Conservation (phyloP, 2,797 vertebrate genomes). For the Acestrorhynchus altus region DNA sequence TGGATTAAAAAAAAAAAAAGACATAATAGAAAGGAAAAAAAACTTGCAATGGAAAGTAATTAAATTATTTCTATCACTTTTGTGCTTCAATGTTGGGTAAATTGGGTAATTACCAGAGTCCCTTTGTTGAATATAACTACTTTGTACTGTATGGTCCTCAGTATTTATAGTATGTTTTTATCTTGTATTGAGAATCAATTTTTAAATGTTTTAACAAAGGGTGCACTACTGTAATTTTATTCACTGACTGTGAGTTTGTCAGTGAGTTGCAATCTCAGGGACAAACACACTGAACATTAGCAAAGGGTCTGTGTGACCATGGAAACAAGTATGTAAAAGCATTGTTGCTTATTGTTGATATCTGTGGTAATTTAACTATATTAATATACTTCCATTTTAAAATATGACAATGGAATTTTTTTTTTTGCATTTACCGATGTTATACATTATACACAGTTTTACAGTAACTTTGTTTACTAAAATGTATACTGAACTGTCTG, state of each 20-base stretch:
- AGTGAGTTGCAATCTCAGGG: neutral
- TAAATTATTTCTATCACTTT: neutral
- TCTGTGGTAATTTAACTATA: neutral
- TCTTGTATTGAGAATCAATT: neutral
- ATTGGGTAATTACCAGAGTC: too few relatives aligned
- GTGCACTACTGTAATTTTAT: neutral
- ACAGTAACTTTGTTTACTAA: constrained; percentile 20
- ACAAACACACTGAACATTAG: neutral
- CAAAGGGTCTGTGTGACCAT: neutral
- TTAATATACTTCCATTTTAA: neutral
- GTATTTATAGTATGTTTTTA: neutral
- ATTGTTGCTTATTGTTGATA: neutral
- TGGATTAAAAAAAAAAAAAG: neutral
- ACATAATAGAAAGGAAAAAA: neutral
- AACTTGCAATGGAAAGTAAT: neutral
- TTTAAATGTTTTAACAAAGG: neutral
- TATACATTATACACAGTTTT: constrained; percentile 5
- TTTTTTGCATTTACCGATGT: neutral
- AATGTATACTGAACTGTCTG: neutral
- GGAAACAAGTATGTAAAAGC: neutral
- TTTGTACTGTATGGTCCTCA: neutral
- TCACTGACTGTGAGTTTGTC: neutral
- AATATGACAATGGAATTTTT: neutral
- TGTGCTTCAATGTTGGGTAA: neutral
- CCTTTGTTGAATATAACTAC: too few relatives aligned